phyloP scores from a whole-genome alignment of 2,113 vertebrate genomes.

The Sinocyclocheilus anshuiensis region DNA sequence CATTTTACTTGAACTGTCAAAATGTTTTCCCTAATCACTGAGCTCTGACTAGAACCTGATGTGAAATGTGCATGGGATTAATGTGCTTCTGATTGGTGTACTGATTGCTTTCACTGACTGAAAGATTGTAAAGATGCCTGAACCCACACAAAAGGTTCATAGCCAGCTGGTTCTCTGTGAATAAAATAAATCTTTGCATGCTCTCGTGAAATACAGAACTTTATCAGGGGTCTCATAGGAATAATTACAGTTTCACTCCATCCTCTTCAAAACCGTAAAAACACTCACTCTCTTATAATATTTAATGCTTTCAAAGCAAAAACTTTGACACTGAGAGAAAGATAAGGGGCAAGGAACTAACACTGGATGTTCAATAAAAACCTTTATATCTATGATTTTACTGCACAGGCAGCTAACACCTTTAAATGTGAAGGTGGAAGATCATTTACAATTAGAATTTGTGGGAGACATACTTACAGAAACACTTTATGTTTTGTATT shows the following conservation, averaged over 20 bases:
- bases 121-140: background rate
- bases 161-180: background rate
- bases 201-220: background rate
- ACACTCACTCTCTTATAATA: background rate
- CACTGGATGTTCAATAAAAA: background rate
- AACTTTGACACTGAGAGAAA: background rate
- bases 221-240: too few relatives aligned
- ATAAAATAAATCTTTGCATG: background rate
- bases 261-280: background rate
- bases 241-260: background rate
- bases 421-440: background rate
- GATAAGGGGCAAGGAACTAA: background rate
- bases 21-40: background rate
- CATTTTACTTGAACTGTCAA: background rate
- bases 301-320: background rate
- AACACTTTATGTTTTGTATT: background rate
- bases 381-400: background rate
- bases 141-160: background rate
- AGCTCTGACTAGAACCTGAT: background rate
- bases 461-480: background rate
- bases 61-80: background rate
- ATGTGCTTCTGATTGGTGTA: background rate
- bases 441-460: background rate
- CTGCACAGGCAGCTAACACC: background rate
- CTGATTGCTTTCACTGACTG: background rate